Percentiles rank a stretch among this genome's conserved stretches.
Evolutionary conservation across 2,888 invertebrate species (phyloP).

Genomic region (Lobophora halterata): DNA sequence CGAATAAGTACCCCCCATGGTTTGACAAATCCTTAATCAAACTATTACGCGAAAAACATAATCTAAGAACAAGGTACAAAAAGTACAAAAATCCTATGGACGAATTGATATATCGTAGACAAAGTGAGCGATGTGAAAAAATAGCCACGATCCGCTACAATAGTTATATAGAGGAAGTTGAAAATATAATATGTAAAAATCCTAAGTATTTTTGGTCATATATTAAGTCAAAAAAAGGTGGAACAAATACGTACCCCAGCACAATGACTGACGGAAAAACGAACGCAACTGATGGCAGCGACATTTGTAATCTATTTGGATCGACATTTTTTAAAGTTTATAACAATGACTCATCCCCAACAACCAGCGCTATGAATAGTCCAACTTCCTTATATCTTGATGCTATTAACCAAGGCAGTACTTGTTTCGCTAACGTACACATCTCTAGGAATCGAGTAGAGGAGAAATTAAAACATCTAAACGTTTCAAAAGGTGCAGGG

Average conservation of each 20-base stretch:
- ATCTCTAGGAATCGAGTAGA: not conserved
- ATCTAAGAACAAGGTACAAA: not conserved
- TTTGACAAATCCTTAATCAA: not conserved
- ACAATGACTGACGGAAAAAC: not conserved
- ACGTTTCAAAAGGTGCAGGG: conserved; percentile 1
- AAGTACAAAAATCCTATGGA: conserved; percentile 3
- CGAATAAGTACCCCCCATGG: not conserved
- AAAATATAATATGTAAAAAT: not conserved
- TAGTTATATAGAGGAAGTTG: not conserved
- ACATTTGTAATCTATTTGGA: conserved; percentile 1
- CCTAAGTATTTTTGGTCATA: conserved; percentile 7
- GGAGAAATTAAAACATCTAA: not conserved
- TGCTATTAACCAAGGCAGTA: not conserved
- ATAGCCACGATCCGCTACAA: not conserved
- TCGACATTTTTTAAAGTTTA: not conserved
- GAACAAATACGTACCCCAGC: not conserved
- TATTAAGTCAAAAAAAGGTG: conserved; percentile 1
- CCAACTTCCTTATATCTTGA: not conserved
- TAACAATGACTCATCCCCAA: too few species aligned
- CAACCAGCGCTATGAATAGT: not conserved
- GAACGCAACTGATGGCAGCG: not conserved
- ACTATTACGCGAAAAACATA: not conserved
- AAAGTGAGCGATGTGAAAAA: not conserved
- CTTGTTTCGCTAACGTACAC: not conserved
- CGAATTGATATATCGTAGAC: not conserved